Base-by-base conservation (phyloP, 2,888 invertebrate genomes). In the Adelognathus sp. region DNA sequence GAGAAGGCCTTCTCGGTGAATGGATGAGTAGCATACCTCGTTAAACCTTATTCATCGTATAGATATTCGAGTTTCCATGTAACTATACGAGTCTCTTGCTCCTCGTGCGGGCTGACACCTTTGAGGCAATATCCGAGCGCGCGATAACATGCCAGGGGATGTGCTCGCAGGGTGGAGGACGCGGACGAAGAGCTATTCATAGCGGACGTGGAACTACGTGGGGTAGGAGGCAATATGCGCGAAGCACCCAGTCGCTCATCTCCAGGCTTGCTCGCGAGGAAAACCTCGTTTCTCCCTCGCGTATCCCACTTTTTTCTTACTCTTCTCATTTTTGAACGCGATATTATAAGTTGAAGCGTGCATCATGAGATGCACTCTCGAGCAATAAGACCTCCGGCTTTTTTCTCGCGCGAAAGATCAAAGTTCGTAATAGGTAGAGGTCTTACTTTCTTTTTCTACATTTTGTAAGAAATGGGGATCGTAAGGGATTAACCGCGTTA, bases 151-250 rank as follows among this genome's bases (percentile, higher is more conserved):
- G 36, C 60, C 60, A 67, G 66, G 18, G 70, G 41, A 75, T 52
- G 44, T 39, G 14, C 29, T 27, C 29, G 52, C 64, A 39, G n/a
- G 60, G n/a, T 33, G 71, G 41, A 67, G 60, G 21, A 29, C 33
- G 50, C 24, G 18, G 64, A 14, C n/a, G 41, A 33, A 58, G 70
- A 56, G 72, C 71, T 80, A 78, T 80, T 78, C 76, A 78, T 64
- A 69, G 54, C 50, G 69, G 14, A 70, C 64, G 44, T n/a, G 60
- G 63, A 61, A 72, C 76, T 67, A 36, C 16, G 61, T n/a, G 71
- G 61, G 70, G 81, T 78, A 73, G 78, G 76, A 82, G 78, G 80
- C 78, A 82, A 82, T 82, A 82, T 82, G 71, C 81, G 75, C 76
- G 18, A 72, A 78, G 76, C 67, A 78, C 77, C 74, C 66, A 56